These are phyloP conservation scores for Chelidonichthys spinosus DNA, from an alignment of 2,797 vertebrate genomes.

Conservation along the genomic window DNA sequence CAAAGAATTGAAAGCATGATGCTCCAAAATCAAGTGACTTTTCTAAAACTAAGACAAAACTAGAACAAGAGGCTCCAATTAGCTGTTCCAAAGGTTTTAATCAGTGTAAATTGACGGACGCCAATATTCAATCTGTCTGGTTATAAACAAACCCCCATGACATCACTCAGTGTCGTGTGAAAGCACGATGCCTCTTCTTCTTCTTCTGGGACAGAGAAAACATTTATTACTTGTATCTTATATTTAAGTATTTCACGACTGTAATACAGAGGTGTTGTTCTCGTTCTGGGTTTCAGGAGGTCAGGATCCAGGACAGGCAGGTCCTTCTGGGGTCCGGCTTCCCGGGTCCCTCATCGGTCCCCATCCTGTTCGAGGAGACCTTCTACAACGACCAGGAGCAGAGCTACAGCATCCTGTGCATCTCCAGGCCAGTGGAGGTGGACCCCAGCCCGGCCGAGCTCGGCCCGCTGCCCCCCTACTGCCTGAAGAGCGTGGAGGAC, in stretches of 20 bases:
- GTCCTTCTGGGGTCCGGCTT: conserved; percentile 89
- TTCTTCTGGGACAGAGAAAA: no score
- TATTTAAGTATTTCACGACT: no score
- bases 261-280: not conserved
- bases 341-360: conserved; percentile 80
- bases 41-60: no score
- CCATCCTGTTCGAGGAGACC: conserved; percentile 96
- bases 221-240: no score
- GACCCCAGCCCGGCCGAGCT: conserved; percentile 74
- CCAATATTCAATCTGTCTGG: no score
- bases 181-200: no score
- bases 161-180: no score
- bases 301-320: conserved; percentile 90
- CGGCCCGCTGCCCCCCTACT: conserved; percentile 79
- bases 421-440: conserved; percentile 85
- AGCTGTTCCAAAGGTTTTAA: no score
- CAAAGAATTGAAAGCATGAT: no score
- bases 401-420: conserved; percentile 94
- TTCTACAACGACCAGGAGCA: conserved; percentile 98
- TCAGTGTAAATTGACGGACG: no score
- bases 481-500: conserved; percentile 91
- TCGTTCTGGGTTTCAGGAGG: conserved; percentile 79
- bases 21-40: not conserved
- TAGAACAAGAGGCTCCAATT: not conserved
- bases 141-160: no score